Evolutionary conservation across 1,140 invertebrate genomes (phyloP).

Genomic region (Drosophila yakuba): DNA sequence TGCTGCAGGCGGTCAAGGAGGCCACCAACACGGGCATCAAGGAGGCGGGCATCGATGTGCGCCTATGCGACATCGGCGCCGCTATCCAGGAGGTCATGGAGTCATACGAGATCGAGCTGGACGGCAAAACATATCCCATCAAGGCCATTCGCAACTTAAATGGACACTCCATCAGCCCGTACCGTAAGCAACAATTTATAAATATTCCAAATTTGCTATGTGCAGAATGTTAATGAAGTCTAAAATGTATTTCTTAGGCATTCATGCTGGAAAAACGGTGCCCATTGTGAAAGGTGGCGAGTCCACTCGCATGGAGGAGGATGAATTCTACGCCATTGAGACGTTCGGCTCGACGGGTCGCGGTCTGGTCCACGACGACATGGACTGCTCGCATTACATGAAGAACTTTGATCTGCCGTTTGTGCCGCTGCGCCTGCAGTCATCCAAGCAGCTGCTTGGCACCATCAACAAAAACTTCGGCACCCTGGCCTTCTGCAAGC

Average conservation of each 20-base stretch:
- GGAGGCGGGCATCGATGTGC: slow-evolving; percentile 97
- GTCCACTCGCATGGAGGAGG: slow-evolving; percentile 98
- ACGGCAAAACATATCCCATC: slow-evolving; percentile 98
- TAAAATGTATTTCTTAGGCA: slow-evolving; percentile 86
- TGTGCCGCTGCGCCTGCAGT: slow-evolving; percentile 95
- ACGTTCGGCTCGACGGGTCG: slow-evolving; percentile 99
- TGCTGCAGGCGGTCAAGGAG: slow-evolving; percentile 98
- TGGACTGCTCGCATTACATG: slow-evolving; percentile 99
- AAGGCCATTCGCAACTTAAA: slow-evolving; percentile 99
- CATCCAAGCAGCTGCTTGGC: slow-evolving; percentile 96
- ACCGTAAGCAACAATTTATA: slow-evolving; percentile 87
- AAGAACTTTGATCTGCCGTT: slow-evolving; percentile 98
- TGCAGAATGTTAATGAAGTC: not conserved
- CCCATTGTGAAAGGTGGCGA: slow-evolving; percentile 99
- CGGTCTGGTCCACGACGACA: slow-evolving; percentile 98
- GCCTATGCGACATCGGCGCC: slow-evolving; percentile 98
- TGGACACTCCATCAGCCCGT: slow-evolving; percentile 99
- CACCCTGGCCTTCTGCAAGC: slow-evolving; percentile 99
- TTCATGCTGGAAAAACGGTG: slow-evolving; percentile 99
- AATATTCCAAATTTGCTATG: too few species aligned
- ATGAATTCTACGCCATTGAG: slow-evolving; percentile 99
- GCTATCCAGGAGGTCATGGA: slow-evolving; percentile 99
- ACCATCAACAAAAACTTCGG: slow-evolving; percentile 99
- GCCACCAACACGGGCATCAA: slow-evolving; percentile 99
- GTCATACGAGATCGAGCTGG: slow-evolving; percentile 98